These are phyloP conservation scores for Drosophila sproati DNA, from an alignment of 1,140 invertebrate species.

Conservation along the genomic window DNA sequence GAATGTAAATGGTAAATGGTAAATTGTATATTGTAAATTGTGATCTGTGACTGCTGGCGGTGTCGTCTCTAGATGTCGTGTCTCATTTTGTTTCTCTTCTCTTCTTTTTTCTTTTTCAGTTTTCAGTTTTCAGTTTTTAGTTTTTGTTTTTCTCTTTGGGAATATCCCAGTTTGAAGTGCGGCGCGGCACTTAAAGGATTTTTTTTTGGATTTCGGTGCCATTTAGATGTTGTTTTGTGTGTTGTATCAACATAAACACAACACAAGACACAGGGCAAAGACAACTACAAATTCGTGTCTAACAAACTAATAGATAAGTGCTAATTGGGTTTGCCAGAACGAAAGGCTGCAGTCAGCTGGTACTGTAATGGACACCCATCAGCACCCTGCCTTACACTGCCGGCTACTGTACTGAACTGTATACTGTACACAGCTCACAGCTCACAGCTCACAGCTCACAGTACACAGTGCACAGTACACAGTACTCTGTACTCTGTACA, in stretches of 20 bases:
- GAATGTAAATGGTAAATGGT: conserved; percentile 38
- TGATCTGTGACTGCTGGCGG: conserved; percentile 38
- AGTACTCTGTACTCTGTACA: neutral
- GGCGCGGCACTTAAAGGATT: conserved; percentile 61
- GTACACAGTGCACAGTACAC: conserved; percentile 12
- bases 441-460: no score
- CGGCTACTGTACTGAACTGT: no score
- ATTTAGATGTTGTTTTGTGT: conserved; percentile 14
- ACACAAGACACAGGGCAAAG: conserved; percentile 12
- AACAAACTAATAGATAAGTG: conserved; percentile 68
- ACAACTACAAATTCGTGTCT: conserved; percentile 50
- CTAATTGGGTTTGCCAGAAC: conserved; percentile 70
- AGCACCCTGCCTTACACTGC: no score
- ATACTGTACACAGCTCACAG: no score
- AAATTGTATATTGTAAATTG: conserved; percentile 14
- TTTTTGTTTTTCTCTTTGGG: conserved; percentile 15
- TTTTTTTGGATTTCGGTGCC: conserved; percentile 7
- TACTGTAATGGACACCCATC: conserved; percentile 23
- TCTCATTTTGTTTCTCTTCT: neutral
- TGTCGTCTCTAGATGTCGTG: conserved; percentile 46
- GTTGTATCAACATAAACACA: conserved; percentile 61
- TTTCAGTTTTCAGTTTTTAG: conserved; percentile 12
- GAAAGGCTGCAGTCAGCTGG: conserved; percentile 61
- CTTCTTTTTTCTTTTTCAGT: neutral
- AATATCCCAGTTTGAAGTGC: conserved; percentile 44